Percentiles rank a stretch among this genome's conserved stretches.
Conservation (phyloP, 2,113 vertebrate genomes). For the Pongo abelii region DNA sequence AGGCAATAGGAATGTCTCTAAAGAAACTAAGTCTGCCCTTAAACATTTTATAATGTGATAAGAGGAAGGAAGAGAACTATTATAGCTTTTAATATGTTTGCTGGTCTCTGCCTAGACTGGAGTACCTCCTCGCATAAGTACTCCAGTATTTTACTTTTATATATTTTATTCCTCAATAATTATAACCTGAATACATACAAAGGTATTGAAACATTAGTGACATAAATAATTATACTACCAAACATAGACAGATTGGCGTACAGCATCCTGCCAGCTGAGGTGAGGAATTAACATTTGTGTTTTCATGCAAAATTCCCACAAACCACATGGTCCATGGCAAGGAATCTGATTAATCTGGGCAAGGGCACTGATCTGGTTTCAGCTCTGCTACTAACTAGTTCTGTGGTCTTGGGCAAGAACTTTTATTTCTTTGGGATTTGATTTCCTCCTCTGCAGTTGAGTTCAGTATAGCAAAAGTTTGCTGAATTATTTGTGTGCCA, state of each 20-base stretch:
- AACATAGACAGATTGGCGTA: background rate
- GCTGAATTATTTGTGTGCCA: background rate
- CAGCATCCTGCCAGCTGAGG: background rate
- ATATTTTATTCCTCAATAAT: background rate
- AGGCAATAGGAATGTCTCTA: background rate
- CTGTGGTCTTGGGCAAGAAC: background rate
- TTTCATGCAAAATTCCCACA: conserved; percentile 11
- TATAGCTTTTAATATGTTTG: background rate
- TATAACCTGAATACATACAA: background rate
- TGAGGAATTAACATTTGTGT: conserved; percentile 30
- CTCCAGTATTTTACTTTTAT: background rate
- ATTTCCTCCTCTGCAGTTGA: background rate
- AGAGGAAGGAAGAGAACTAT: background rate
- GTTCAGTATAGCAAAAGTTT: background rate
- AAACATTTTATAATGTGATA: background rate
- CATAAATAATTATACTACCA: background rate
- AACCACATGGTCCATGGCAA: background rate
- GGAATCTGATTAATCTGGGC: background rate
- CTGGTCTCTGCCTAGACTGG: background rate
- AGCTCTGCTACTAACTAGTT: background rate
- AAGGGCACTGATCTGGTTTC: background rate
- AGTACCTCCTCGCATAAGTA: background rate
- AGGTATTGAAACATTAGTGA: background rate
- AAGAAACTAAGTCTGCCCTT: background rate
- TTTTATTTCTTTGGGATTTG: background rate